Percentiles rank a stretch among this genome's conserved stretches.
Evolutionary conservation across 2,888 invertebrate genomes (phyloP).

Genomic region (Hirtodrosophila duncani): DNA sequence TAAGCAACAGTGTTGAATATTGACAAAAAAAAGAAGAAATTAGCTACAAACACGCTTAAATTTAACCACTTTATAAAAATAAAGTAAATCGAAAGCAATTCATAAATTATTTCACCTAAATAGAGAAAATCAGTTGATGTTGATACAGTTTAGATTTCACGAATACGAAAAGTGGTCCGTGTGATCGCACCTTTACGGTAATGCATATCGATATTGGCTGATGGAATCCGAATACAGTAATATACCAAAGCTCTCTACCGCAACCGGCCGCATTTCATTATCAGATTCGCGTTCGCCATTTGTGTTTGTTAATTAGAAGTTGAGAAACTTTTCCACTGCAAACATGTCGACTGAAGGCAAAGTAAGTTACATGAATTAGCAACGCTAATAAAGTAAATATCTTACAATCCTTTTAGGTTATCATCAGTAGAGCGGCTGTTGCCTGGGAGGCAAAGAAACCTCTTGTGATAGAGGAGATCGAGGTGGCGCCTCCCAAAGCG

Average conservation of each 20-base stretch:
- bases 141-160: no score
- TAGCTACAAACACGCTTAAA: no score
- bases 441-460: constrained; percentile 97
- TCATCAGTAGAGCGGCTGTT: constrained; percentile 95
- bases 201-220: no score
- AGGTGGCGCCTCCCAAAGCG: constrained; percentile 95
- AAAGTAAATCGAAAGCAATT: no score
- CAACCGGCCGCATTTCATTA: background rate
- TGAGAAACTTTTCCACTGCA: constrained; percentile 19
- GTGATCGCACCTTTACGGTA: no score
- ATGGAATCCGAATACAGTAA: no score
- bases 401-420: constrained; percentile 81
- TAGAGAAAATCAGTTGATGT: no score
- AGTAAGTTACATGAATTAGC: constrained; percentile 38
- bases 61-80: no score
- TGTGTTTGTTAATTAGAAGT: constrained; percentile 11
- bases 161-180: no score
- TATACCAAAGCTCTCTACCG: background rate
- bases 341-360: constrained; percentile 67
- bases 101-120: no score
- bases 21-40: no score
- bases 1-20: no score
- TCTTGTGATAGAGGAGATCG: constrained; percentile 91
- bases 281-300: constrained; percentile 2
- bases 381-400: background rate